Percentiles rank a stretch among this genome's conserved stretches.
These are phyloP conservation scores for Lepidocyrtoides sp. DNA, from an alignment of 2,888 invertebrate species.

Conservation along the genomic window DNA sequence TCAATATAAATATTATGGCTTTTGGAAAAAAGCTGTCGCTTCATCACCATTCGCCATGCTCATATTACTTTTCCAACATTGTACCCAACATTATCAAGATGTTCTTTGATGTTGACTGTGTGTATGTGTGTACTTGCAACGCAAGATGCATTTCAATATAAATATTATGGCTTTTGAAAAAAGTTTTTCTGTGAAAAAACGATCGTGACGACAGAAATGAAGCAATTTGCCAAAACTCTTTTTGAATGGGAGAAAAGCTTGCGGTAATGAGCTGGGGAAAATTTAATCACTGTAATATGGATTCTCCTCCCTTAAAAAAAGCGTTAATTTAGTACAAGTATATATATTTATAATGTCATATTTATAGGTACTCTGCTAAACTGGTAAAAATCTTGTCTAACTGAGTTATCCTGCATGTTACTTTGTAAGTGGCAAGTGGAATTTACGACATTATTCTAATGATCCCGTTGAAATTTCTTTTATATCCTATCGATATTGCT, in stretches of 20 bases:
- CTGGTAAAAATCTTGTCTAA: neutral
- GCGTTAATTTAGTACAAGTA: neutral
- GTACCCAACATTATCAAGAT: neutral
- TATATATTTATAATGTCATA: neutral
- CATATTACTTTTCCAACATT: neutral
- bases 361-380: neutral
- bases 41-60: neutral
- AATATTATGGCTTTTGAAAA: conserved; percentile 5
- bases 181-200: conserved; percentile 45
- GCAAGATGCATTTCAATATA: conserved; percentile 6
- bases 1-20: neutral
- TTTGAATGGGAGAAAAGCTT: conserved; percentile 53
- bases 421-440: neutral
- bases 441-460: conserved; percentile 27
- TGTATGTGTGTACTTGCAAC: neutral
- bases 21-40: conserved; percentile 34
- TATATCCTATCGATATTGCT: neutral
- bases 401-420: neutral
- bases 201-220: conserved; percentile 48
- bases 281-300: conserved; percentile 41
- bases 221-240: conserved; percentile 68
- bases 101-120: neutral
- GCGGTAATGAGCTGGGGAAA: conserved; percentile 68
- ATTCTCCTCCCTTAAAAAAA: conserved; percentile 7
- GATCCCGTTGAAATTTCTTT: conserved; percentile 37